Base-by-base conservation (phyloP, 2,797 vertebrate genomes). In the Hylomyscus alleni region DNA sequence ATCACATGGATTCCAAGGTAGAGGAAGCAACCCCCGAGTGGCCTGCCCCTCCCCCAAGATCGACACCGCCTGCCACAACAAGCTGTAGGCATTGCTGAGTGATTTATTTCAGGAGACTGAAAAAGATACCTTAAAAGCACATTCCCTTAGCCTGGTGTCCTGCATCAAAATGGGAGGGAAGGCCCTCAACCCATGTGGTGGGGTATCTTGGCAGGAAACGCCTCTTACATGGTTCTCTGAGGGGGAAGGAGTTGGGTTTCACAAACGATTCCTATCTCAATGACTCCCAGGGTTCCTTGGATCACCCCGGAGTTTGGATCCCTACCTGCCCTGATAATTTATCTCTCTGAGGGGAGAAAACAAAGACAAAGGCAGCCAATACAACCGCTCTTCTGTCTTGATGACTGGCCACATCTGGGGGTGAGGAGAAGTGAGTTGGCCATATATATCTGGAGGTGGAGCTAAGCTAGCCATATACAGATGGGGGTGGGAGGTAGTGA, bases 261-360 rank as follows among this genome's bases (percentile, higher is more conserved):
- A 96, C 95, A 78, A 93, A 90, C 92, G 14, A 3, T 62, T 88
- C 93, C 95, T 94, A 81, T 91, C 92, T 91, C n/a, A 37, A 91
- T 90, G 88, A 56, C 92, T 87, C 65, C 75, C 93, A 76, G 97
- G 92, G 94, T 98, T 97, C 98, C 95, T 97, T 97, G 97, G 97
- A 97, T 97, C 95, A 0, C 0, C 6, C 95, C 97, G 96, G 98
- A 98, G 98, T 93, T 83, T 78, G 76, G 29, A 92, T 95, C 97
- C 96, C 98, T 98, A 98, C 98, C 98, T 93, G 91, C 80, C 89
- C 77, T 90, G 76, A 95, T 96, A 97, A 98, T 95, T 96, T 95
- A 90, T 98, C 97, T 98, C 97, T 97, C 96, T 97, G 90, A 95
- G 95, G 97, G 95, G 96, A 97, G 98, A 98, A 97, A 98, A 96